Base-by-base conservation (phyloP, 2,797 vertebrate species). In the Lepus townsendii region DNA sequence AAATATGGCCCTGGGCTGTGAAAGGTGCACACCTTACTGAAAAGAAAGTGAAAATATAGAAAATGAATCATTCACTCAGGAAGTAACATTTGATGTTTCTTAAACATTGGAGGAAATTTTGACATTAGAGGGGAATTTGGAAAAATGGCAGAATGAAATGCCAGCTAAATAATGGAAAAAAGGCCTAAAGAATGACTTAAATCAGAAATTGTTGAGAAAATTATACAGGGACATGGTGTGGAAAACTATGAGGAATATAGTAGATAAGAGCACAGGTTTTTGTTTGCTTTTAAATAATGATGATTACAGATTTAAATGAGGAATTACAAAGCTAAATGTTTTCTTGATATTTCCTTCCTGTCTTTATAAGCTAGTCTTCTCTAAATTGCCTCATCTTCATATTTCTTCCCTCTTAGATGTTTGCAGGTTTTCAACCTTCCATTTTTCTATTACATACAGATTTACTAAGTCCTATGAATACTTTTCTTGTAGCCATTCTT, bases 161-260 rank as follows among this genome's bases (percentile, higher is more conserved):
- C 65, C 24, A 90, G 12, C 11, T 62, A 72, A 85, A 24, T 27
- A 27, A 80, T 26, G 20, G 5, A 47, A 50, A 3, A 88, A 1
- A 73, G 6, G 22, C 2, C 8, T 60, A 50, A 80, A 47, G 16
- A 60, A 68, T 30, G 1, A 57, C 3, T 32, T 35, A 91, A 38
- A 68, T 87, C 14, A 80, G 27, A 26, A 72, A 38, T 71, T 89
- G 79, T 63, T 85, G 20, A 79, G 17, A 93, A 79, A 90, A 22
- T 22, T 8, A 75, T n/a, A 10, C 0, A 1, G 7, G 20, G 0
- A 50, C 66, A 4, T 72, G 30, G 19, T 66, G 2, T 50, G 2
- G 7, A 90, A 79, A 1, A 68, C 8, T 52, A 73, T 20, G 27
- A 10, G 22, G 60, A 79, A 35, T 26, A 32, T 1, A 88, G 63